Base-by-base conservation (phyloP, 2,888 invertebrate genomes). In the Chesias legatella region DNA sequence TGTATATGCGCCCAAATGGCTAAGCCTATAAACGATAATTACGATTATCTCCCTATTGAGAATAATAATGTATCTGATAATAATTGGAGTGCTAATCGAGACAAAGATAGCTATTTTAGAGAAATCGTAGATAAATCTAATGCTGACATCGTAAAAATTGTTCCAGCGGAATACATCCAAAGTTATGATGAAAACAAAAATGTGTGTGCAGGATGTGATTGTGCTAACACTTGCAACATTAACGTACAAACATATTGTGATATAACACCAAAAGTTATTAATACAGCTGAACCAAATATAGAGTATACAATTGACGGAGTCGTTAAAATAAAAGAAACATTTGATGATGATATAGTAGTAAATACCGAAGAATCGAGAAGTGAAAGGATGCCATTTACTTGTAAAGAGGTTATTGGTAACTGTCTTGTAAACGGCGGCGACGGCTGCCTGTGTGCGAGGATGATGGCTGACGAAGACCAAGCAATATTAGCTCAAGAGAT, bases 391-490 rank as follows among this genome's bases (percentile, higher is more conserved):
- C 72, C 75, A 17, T 77, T 66, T 27, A 82, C 80, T 53, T 88
- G 88, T 50, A 82, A 79, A 54, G 82, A 65, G 43, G 63, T 79
- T 1, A 59, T 88, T 20, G 88, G 88, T 6, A 82, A 74, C 37
- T 88, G 88, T 47, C 79, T 88, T 44, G 82, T 79, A 0, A 82
- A 77, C 52, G 82, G 78, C 0, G 78, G 70, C 3, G 85, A 83
- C 7, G 79, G 73, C 1, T 88, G 88, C 47, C 56, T 86, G 0
- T 86, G 88, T 53, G 86, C 82, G 0, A 79, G 67, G 56, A 88
- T 88, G 86, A 53, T 67, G 6, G 53, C 73, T 0, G 76, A 79
- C 38, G 78, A 82, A n/a, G 67, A 71, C 21, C 70, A 71, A 53
- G 67, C 65, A 6, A 73, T 36, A 17, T 13, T 63, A 31, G 67